Base-by-base conservation (phyloP, 1,140 invertebrate genomes). In the Latrodectus geometricus region DNA sequence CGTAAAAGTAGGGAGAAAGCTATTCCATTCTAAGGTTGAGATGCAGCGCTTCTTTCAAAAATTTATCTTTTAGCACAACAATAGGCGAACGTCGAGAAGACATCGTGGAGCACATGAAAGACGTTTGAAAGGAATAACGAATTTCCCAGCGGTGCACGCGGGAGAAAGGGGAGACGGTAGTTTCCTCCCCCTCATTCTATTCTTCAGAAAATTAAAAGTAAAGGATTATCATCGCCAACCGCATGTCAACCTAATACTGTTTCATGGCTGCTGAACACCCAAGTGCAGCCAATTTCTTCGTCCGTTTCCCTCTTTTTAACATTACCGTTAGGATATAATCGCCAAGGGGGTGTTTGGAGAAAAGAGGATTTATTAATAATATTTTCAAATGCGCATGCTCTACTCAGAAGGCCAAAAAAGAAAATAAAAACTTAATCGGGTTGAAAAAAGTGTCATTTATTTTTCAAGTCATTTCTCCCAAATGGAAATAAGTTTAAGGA, bases 221-320 rank as follows among this genome's bases (percentile, higher is more conserved):
- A 76, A 21, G 21, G 50, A 49, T 35, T 17, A 8, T 61, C 20
- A 56, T 56, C 74, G 48, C 49, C 48, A 49, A 49, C 49, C 72
- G 11, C 52, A 20, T 23, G 8, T 12, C 49, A 61, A 17, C 54
- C 21, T 11, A 11, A 23, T 17, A 54, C n/a, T 12, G 21, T 15
- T 15, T 8, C 20, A 21, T 17, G n/a, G 49, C 8, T 20, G 52
- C 17, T 54, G 15, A 81, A 14, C 49, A 70, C 54, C 52, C 66
- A 80, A 80, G 48, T 81, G 52, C 54, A 82, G 66, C 15, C 69
- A 65, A 82, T 82, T 82, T 73, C 21, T 61, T 61, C 35, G 35
- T 35, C 54, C 35, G 17, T 11, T 20, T 35, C 61, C 35, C 17
- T 20, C 8, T 3, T 11, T 79, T 17, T 12, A 68, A 50, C 17